Conservation (phyloP, 1,140 invertebrate species). For the Aphidius gifuensis region DNA sequence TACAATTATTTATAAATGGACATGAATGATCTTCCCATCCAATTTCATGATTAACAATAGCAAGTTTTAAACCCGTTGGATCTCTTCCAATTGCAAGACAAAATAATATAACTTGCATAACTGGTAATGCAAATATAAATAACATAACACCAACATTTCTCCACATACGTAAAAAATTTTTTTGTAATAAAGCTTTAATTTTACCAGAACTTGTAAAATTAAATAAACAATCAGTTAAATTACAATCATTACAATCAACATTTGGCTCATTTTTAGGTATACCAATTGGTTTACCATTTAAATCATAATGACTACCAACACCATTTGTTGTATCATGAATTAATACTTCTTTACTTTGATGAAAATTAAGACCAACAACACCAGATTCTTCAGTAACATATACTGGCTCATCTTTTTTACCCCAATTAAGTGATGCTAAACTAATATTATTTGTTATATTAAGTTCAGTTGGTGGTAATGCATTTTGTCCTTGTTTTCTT, state of each 20-base stretch:
- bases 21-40: conserved; percentile 57
- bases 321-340: conserved; percentile 74
- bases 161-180: conserved; percentile 91
- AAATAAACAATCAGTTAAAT: conserved; percentile 55
- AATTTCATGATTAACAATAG: conserved; percentile 83
- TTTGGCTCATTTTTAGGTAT: conserved; percentile 44
- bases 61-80: conserved; percentile 79
- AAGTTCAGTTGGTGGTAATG: conserved; percentile 58
- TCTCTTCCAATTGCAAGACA: conserved; percentile 90
- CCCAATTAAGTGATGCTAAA: conserved; percentile 74
- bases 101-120: conserved; percentile 93
- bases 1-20: conserved; percentile 60
- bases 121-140: conserved; percentile 88
- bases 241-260: conserved; percentile 59
- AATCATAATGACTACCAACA: conserved; percentile 52
- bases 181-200: conserved; percentile 79
- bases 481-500: conserved; percentile 59
- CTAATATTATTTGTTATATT: conserved; percentile 77
- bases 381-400: conserved; percentile 80
- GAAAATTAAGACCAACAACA: conserved; percentile 82
- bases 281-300: conserved; percentile 59
- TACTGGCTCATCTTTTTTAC: conserved; percentile 76
- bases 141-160: conserved; percentile 86
- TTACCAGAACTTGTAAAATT: conserved; percentile 67
- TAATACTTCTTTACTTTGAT: conserved; percentile 83